Evolutionary conservation across 2,888 invertebrate genomes (phyloP).

Genomic region (Ariolimax columbianus): DNA sequence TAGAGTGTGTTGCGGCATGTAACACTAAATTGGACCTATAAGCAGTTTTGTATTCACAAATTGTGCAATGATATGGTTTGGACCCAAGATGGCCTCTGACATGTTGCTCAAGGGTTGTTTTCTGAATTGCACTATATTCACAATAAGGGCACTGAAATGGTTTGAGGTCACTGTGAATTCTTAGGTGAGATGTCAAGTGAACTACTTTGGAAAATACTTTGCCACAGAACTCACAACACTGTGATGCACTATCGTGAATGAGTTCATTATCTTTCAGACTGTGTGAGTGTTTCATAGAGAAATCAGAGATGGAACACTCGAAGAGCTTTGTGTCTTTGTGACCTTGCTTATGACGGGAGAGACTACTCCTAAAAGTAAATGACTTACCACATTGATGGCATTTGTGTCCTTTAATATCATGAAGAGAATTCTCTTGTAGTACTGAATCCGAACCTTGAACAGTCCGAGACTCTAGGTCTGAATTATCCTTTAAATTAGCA

Average conservation of each 20-base stretch:
- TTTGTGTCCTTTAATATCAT: neutral
- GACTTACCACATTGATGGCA: conserved; percentile 27
- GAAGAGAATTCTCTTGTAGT: neutral
- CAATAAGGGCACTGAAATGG: neutral
- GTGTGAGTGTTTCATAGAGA: neutral
- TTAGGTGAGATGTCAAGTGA: neutral
- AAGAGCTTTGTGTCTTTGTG: neutral
- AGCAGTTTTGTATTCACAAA: neutral
- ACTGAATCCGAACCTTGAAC: neutral
- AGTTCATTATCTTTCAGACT: neutral
- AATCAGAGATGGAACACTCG: conserved; percentile 34
- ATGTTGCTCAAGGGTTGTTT: neutral
- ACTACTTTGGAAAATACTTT: neutral
- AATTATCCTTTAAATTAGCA: too few species aligned
- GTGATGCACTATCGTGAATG: neutral
- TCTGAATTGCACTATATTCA: neutral
- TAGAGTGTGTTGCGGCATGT: conserved; percentile 9
- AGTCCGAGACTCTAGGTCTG: neutral
- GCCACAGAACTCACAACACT: neutral
- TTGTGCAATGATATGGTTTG: neutral
- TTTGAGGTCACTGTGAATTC: neutral
- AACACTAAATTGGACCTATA: neutral
- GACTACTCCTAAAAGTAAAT: conserved; percentile 9
- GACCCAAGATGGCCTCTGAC: neutral
- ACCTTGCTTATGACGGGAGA: neutral